Base-by-base conservation (phyloP, 2,888 invertebrate genomes). In the Drosophila anomalipes region DNA sequence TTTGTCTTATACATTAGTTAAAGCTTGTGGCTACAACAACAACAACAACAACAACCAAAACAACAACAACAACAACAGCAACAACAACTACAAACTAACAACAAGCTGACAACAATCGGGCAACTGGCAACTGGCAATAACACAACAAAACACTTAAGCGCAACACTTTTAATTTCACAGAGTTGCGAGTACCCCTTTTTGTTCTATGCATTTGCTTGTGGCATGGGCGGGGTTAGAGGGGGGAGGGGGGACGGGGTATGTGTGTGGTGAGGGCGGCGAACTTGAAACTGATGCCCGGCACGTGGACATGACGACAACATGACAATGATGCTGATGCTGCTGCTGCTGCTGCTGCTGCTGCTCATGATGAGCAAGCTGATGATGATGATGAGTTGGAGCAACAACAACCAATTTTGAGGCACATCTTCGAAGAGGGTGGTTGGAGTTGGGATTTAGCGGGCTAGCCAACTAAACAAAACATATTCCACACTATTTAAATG, bases 281-380 rank as follows among this genome's bases (percentile, higher is more conserved):
- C 90, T 86, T 88, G 90, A 90, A 86, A 90, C 86, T 88, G 90
- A 86, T 90, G 86, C 90, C 81, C 81, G 89, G 86, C 90, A 86
- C 86, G 90, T 86, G 86, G 89, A 81, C 89, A 63, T 62, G 83
- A 72, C 59, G 77, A 70, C 60, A 56, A 74, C 73, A 74, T 32
- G 84, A 72, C 28, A 64, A 64, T 57, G 28, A 19, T 3, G 61
- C 9, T 4, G 53, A 33, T 16, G 52, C 6, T 52, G 52, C 1
- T n/a, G n/a, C n/a, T 7, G 49, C 16, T 51, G 51, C 28, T 51
- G 51, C 19, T 44, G 32, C 28, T 51, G 51, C 19, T 44, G 72
- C 10, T 56, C 66, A 71, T 63, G 64, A 57, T 39, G 37, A 37
- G 37, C n/a, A 28, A 33, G 33, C 33, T 35, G 33, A 12, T 35